A percentile compares a stretch with the other conserved stretches of the same genome.
Conservation (phyloP, 2,888 invertebrate genomes). For the Trachelus stipa region DNA sequence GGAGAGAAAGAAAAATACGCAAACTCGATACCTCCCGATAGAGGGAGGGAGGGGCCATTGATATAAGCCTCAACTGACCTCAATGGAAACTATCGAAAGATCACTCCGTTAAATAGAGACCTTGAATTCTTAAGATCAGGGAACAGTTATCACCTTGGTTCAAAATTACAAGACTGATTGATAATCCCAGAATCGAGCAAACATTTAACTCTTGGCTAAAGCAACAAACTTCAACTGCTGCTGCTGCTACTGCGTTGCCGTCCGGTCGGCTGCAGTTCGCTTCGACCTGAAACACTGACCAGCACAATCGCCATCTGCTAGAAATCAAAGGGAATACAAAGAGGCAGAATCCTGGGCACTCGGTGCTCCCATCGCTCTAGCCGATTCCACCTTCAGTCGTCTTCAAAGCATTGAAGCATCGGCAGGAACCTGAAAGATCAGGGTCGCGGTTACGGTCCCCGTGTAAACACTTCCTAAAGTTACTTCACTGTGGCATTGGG, state of each 20-base stretch:
- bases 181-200: not conserved
- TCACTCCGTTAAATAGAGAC: not conserved
- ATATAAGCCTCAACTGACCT: not conserved
- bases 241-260: not conserved
- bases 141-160: not conserved
- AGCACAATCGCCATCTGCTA: not conserved
- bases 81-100: not conserved
- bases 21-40: not conserved
- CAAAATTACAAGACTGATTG: not conserved
- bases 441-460: not conserved
- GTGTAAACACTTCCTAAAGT: not conserved
- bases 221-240: not conserved
- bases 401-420: not conserved
- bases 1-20: constrained; percentile 5
- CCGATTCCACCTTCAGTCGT: not conserved
- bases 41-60: not conserved
- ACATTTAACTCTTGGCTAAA: not conserved
- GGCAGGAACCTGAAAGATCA: not conserved
- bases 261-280: not conserved
- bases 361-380: not conserved
- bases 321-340: not conserved
- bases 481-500: not conserved
- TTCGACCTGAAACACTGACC: constrained; percentile 1
- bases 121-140: not conserved
- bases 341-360: not conserved